Conservation (phyloP, 2,888 invertebrate species). For the Diplolepis rosae region DNA sequence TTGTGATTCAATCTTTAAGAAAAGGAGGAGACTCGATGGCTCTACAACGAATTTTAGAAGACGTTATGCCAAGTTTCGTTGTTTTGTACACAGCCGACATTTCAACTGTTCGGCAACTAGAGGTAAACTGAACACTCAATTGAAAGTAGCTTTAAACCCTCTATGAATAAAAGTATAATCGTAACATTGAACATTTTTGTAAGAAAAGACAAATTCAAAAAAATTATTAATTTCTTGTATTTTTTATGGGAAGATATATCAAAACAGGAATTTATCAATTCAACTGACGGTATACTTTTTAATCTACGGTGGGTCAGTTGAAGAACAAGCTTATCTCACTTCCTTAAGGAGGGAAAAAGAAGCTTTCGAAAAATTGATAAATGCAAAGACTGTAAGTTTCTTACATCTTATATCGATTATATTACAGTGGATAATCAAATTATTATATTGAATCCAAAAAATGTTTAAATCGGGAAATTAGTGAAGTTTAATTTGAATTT, state of each 20-base stretch:
- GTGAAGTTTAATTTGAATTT: too few species aligned
- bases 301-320: constrained; percentile 93
- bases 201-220: not conserved
- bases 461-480: too few species aligned
- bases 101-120: constrained; percentile 90
- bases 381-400: constrained; percentile 87
- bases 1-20: constrained; percentile 87
- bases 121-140: too few species aligned
- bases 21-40: constrained; percentile 83
- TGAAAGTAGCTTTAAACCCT: too few species aligned
- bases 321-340: constrained; percentile 97
- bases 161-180: constrained; percentile 25
- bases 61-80: constrained; percentile 85
- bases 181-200: constrained; percentile 3
- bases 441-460: too few species aligned
- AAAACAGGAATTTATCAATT: constrained; percentile 72
- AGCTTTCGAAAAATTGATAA: constrained; percentile 94
- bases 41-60: constrained; percentile 81
- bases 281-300: constrained; percentile 88
- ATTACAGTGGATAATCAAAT: too few species aligned
- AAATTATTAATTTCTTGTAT: not conserved
- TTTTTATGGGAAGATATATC: constrained; percentile 76
- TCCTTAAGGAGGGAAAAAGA: constrained; percentile 92
- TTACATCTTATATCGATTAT: constrained; percentile 20
- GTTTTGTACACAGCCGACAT: constrained; percentile 94